A percentile compares a stretch with the other conserved stretches of the same genome.
Evolutionary conservation across 2,888 invertebrate genomes (phyloP).

Genomic region (Mechanitis mazaeus): DNA sequence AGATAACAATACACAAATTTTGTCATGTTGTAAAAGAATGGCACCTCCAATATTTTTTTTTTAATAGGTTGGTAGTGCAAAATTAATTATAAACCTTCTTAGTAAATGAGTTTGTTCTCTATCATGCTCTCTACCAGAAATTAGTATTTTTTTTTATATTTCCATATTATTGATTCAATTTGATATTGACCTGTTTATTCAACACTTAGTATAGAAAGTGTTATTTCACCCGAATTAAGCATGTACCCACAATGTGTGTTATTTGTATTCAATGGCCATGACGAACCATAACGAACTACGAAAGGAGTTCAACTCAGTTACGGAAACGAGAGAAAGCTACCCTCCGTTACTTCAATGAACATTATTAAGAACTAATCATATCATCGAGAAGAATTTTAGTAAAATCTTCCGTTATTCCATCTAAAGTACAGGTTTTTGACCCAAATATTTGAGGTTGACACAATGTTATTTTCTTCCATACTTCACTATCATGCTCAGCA

Average conservation of each 20-base stretch:
- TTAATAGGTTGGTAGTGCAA: too few species aligned
- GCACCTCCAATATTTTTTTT: neutral
- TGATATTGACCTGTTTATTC: constrained; percentile 5
- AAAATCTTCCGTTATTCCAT: too few species aligned
- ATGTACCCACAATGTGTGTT: constrained; percentile 31
- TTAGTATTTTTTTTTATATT: neutral
- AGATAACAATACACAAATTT: constrained; percentile 41
- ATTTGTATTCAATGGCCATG: constrained; percentile 34
- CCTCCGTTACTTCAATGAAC: constrained; percentile 37
- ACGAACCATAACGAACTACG: constrained; percentile 35
- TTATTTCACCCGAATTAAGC: constrained; percentile 35
- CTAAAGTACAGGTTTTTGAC: too few species aligned
- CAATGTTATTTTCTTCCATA: too few species aligned
- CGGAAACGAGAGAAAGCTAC: constrained; percentile 64
- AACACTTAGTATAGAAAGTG: constrained; percentile 30
- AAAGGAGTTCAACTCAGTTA: constrained; percentile 51
- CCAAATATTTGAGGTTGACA: too few species aligned
- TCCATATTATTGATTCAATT: neutral
- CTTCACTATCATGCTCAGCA: too few species aligned
- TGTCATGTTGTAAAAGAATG: neutral
- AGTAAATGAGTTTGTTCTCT: too few species aligned
- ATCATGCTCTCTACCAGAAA: too few species aligned
- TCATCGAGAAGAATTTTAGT: neutral
- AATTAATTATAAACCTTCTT: too few species aligned
- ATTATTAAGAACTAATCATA: neutral